phyloP scores from a whole-genome alignment of 2,113 vertebrate species.

The Pogona vitticeps region DNA sequence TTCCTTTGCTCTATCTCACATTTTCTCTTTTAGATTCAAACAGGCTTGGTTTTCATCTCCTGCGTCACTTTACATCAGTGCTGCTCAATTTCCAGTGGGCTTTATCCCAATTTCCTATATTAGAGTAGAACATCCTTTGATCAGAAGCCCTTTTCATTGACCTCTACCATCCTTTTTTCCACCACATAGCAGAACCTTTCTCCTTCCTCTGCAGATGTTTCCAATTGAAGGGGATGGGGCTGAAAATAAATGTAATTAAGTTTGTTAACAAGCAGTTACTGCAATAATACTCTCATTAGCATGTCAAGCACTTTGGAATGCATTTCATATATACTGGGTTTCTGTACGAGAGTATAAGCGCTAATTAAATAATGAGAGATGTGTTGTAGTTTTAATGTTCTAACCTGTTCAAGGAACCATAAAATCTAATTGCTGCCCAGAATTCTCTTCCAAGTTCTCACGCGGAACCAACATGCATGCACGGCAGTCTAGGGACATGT shows the following conservation, averaged over 20 bases:
- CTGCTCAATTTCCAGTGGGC: slow-evolving; percentile 5
- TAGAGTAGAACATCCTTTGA: neutral
- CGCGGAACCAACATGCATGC: no score
- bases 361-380: neutral
- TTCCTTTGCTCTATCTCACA: slow-evolving; percentile 47
- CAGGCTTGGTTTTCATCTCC: slow-evolving; percentile 22
- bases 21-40: slow-evolving; percentile 54
- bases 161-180: neutral
- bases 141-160: neutral
- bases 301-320: neutral
- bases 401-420: neutral
- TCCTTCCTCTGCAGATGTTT: slow-evolving; percentile 5
- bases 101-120: slow-evolving; percentile 8
- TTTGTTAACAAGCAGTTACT: neutral
- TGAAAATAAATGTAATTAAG: neutral
- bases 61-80: slow-evolving; percentile 35
- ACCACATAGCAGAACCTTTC: neutral
- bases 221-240: neutral
- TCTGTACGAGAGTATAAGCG: neutral
- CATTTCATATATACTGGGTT: neutral
- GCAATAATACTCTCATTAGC: neutral
- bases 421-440: neutral
- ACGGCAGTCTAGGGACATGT: neutral
- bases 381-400: neutral
- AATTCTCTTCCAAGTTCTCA: neutral